Evolutionary conservation across 2,797 vertebrate species (phyloP).

Genomic region (Scleropages formosus): DNA sequence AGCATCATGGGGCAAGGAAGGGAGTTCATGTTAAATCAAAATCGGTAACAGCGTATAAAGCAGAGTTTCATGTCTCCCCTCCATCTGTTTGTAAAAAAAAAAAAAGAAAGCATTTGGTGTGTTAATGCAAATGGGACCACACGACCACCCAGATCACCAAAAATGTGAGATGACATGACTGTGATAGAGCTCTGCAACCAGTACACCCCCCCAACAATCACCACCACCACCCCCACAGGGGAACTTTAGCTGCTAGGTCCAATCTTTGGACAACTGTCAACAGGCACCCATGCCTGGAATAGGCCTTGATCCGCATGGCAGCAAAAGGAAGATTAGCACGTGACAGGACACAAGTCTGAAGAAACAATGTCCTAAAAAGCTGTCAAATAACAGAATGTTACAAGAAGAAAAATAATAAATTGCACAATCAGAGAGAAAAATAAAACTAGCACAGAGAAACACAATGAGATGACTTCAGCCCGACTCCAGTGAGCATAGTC

Average conservation of each 20-base stretch:
- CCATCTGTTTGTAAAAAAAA: constrained; percentile 27
- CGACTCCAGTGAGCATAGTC: no score
- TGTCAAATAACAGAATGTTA: no score
- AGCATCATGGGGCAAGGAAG: constrained; percentile 41
- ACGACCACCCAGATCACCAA: not conserved
- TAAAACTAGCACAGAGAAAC: no score
- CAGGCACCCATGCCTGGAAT: no score
- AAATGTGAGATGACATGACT: not conserved
- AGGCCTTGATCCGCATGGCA: no score
- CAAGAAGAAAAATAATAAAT: no score
- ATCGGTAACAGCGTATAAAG: constrained; percentile 38
- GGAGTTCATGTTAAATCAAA: constrained; percentile 44
- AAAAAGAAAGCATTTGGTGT: constrained; percentile 1
- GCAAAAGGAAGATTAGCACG: no score
- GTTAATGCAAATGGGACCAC: not conserved
- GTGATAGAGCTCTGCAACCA: not conserved
- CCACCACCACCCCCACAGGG: not conserved
- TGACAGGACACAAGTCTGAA: no score
- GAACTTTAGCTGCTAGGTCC: not conserved
- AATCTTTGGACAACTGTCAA: not conserved
- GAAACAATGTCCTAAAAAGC: no score
- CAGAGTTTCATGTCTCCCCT: constrained; percentile 13
- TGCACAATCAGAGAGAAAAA: no score
- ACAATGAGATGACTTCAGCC: no score
- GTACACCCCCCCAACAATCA: not conserved